A percentile compares a stretch with the other conserved stretches of the same genome.
Conservation (phyloP, 2,113 vertebrate species). For the Neodon shergylaensis region DNA sequence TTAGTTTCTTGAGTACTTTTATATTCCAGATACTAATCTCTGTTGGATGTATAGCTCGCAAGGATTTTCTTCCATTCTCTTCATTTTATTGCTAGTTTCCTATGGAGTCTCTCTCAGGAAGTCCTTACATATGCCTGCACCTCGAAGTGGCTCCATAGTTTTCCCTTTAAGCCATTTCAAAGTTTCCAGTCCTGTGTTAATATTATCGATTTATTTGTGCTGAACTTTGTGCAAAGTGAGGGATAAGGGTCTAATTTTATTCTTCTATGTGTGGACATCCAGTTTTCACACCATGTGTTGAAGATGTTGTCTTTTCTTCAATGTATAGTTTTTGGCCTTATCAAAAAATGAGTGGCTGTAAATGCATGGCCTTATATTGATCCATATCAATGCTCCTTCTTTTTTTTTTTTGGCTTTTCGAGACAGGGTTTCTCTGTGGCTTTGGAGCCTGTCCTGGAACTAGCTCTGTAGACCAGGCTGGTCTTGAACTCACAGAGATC, state of each 20-base stretch:
- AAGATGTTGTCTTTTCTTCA: not conserved
- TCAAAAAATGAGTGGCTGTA: not conserved
- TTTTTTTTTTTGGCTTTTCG: too few species aligned
- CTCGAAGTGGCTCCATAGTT: not conserved
- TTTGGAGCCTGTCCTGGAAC: too few species aligned
- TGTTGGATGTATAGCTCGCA: not conserved
- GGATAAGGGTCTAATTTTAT: not conserved
- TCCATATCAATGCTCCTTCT: not conserved
- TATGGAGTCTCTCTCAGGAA: not conserved
- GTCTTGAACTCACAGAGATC: too few species aligned
- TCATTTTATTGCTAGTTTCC: not conserved
- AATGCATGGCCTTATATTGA: not conserved
- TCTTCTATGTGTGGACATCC: not conserved
- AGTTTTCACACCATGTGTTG: not conserved
- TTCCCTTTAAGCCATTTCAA: not conserved
- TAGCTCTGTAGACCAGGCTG: too few species aligned
- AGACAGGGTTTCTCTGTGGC: too few species aligned
- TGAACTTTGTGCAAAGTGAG: not conserved
- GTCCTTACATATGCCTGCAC: not conserved
- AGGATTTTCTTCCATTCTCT: not conserved
- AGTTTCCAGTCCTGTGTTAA: not conserved
- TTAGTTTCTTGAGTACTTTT: not conserved
- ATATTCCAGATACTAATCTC: not conserved
- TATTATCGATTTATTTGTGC: not conserved
- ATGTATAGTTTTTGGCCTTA: not conserved